Conservation (phyloP, 2,113 vertebrate genomes). For the Poicephalus meyeri region DNA sequence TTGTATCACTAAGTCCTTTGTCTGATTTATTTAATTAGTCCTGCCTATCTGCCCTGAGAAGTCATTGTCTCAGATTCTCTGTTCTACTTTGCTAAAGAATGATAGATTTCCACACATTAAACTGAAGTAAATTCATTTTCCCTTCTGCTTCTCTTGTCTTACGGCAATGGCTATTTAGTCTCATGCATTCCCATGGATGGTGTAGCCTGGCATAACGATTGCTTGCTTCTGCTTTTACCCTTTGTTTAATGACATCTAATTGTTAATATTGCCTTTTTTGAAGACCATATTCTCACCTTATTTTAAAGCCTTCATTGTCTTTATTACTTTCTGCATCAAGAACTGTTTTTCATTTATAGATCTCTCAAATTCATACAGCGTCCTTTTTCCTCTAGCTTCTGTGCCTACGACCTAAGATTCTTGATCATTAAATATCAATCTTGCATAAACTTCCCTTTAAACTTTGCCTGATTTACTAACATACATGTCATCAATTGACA, state of each 20-base stretch:
- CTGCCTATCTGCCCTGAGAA: background rate
- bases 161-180: background rate
- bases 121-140: background rate
- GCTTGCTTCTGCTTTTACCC: background rate
- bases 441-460: background rate
- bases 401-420: background rate
- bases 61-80: background rate
- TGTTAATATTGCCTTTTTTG: background rate
- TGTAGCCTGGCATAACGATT: background rate
- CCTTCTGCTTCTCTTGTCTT: background rate
- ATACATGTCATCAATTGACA: background rate
- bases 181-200: background rate
- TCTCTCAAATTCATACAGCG: slow-evolving; percentile 4
- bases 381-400: background rate
- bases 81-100: background rate
- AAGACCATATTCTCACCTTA: background rate
- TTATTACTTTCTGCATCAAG: background rate
- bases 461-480: background rate
- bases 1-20: background rate
- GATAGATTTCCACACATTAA: background rate
- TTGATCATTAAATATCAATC: background rate
- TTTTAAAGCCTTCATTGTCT: background rate
- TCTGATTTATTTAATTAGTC: background rate
- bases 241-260: background rate
- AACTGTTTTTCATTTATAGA: background rate